These are phyloP conservation scores for Antheraea assamensis DNA, from an alignment of 2,888 invertebrate species.

Conservation along the genomic window DNA sequence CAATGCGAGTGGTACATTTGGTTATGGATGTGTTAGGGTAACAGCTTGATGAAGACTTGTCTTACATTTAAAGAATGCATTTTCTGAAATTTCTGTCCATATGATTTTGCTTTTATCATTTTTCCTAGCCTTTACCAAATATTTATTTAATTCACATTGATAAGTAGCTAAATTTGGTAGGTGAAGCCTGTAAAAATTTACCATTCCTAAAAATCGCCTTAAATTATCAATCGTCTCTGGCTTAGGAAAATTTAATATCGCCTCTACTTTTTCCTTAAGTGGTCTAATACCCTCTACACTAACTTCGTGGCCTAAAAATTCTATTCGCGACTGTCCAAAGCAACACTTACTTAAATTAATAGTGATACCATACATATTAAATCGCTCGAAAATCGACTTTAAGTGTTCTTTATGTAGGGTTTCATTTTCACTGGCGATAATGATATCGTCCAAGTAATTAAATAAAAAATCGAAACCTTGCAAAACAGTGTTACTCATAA, in stretches of 20 bases:
- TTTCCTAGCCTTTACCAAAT: too few relatives aligned
- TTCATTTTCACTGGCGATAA: conserved; percentile 4
- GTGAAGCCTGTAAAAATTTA: conserved; percentile 26
- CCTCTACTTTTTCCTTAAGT: conserved; percentile 10
- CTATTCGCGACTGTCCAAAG: conserved; percentile 13
- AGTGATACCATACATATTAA: conserved; percentile 13
- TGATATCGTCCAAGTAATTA: conserved; percentile 18
- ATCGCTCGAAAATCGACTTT: conserved; percentile 9
- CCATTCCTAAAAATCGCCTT: conserved; percentile 22
- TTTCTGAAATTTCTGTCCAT: too few relatives aligned
- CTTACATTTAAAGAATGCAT: too few relatives aligned
- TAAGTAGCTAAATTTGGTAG: conserved; percentile 14
- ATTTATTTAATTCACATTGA: conserved; percentile 20
- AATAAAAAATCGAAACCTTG: conserved; percentile 17
- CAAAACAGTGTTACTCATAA: conserved; percentile 12
- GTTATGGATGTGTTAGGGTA: not conserved
- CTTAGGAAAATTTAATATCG: conserved; percentile 19
- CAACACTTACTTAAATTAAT: too few relatives aligned
- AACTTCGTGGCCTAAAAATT: conserved; percentile 23
- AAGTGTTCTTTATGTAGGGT: conserved; percentile 16
- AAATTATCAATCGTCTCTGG: too few relatives aligned
- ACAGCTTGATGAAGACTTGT: too few relatives aligned
- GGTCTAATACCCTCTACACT: conserved; percentile 14
- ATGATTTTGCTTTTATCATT: too few relatives aligned
- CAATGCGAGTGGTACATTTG: not conserved